Evolutionary conservation across 30 jellyfish, hydroid and myxozoan species (phyloP), one percentile per base, ranked within the genome.

Genomic region (Pelagia noctiluca): DNA sequence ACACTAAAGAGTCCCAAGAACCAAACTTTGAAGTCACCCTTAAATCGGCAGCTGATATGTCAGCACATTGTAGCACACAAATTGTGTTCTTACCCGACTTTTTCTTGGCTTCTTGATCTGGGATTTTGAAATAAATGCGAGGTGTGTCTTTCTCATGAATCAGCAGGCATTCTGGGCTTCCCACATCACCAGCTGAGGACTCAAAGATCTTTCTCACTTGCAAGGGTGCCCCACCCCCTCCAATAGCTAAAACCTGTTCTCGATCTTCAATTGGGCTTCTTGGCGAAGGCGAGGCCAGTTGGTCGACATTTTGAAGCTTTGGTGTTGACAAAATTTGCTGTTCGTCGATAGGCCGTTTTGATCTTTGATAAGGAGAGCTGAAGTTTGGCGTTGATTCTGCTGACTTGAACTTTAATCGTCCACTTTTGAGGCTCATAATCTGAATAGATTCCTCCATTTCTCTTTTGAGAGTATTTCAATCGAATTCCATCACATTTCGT

Each of bases 41-140:
- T 50, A 94, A 75, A 87, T 94, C 99, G 11, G 92, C 99, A n/a
- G 99, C 99, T 25, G 97, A 69, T 3, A 94, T 77, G 38, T 94
- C 96, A 18, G 95, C 86, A 71, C 97, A 94, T 78, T 94, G 97
- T 23, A 94, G 81, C n/a, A 86, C 89, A 16, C 78, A 66, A 72
- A 33, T 75, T 3, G 30, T 62, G 18, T 30, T n/a, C 12, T 25
- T 24, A 18, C 75, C 82, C 4, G 37, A 35, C 18, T 22, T 32
- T 65, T 63, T 88, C 31, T 78, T 29, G 47, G 80, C 85, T 29
- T 49, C 70, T 10, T 18, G 47, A 47, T 91, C 96, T 0, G 96
- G 96, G 10, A 92, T 47, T 81, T 81, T 92, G 87, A 92, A 92
- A 53, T 36, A 92, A 37, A 92, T 52, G 18, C 82, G 66, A 26